A percentile compares a stretch with the other conserved stretches of the same genome.
These are phyloP conservation scores for Onychomys torridus DNA, from an alignment of 2,797 vertebrate genomes.

Conservation along the genomic window DNA sequence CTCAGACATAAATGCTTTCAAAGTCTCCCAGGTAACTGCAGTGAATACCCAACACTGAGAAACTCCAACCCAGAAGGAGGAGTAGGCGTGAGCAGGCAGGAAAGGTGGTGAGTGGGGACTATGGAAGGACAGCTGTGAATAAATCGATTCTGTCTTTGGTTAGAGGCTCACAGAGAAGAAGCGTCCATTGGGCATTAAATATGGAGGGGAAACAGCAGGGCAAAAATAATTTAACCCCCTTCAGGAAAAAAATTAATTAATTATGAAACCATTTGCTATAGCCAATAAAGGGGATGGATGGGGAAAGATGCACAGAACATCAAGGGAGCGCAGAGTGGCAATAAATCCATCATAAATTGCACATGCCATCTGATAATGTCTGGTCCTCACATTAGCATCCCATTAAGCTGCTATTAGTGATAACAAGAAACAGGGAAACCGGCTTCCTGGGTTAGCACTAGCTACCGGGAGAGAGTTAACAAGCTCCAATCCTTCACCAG, in stretches of 20 bases:
- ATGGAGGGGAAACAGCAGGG: conserved; percentile 68
- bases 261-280: conserved; percentile 84
- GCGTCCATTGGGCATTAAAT: conserved; percentile 62
- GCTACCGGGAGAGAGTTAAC: conserved; percentile 81
- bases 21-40: conserved; percentile 37
- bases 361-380: conserved; percentile 82
- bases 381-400: conserved; percentile 85
- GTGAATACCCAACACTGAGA: conserved; percentile 33
- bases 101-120: background rate
- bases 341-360: conserved; percentile 85
- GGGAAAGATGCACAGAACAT: conserved; percentile 78
- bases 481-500: conserved; percentile 74
- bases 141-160: conserved; percentile 19
- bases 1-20: background rate
- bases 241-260: conserved; percentile 85
- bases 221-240: conserved; percentile 82
- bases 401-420: conserved; percentile 86
- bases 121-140: conserved; percentile 21
- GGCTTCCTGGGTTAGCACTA: conserved; percentile 74
- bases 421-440: conserved; percentile 73
- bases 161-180: conserved; percentile 43
- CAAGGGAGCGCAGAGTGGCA: conserved; percentile 79
- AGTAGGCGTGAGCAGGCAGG: background rate
- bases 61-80: conserved; percentile 24
- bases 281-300: conserved; percentile 76